Conservation (phyloP, 2,113 vertebrate species). For the Crotalus tigris region DNA sequence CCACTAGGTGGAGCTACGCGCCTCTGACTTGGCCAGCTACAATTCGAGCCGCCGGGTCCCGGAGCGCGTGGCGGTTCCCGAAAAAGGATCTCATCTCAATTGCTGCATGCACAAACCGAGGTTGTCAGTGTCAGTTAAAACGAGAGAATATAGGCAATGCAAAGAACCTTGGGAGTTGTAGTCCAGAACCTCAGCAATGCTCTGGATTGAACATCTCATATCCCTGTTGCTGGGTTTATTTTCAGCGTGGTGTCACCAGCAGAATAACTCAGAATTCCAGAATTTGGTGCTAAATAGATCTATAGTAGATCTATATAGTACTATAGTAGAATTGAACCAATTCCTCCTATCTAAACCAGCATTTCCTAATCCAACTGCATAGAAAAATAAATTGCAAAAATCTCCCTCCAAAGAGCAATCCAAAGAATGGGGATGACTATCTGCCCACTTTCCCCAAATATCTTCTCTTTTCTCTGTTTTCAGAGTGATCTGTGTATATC, state of each 20-base stretch:
- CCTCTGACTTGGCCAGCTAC: not conserved
- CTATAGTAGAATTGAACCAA: not conserved
- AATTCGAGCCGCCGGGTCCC: not conserved
- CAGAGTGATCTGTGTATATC: not conserved
- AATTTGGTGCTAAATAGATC: not conserved
- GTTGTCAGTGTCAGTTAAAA: not conserved
- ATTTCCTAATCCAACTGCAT: not conserved
- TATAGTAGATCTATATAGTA: not conserved
- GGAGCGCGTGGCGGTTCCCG: not conserved
- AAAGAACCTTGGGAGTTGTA: not conserved
- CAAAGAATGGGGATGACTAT: not conserved
- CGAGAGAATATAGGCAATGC: not conserved
- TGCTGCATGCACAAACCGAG: not conserved
- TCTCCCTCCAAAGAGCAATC: not conserved
- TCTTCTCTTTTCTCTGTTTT: not conserved
- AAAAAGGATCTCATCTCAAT: not conserved
- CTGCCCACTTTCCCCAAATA: not conserved
- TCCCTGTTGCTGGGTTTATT: not conserved
- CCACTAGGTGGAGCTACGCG: not conserved
- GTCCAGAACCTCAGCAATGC: not conserved
- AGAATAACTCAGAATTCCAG: not conserved
- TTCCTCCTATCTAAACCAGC: not conserved
- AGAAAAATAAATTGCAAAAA: not conserved
- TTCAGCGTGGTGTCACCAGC: not conserved
- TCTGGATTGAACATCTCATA: not conserved